phyloP scores from a whole-genome alignment of 2,888 invertebrate genomes.

The Eueremaeus valkanovi region DNA sequence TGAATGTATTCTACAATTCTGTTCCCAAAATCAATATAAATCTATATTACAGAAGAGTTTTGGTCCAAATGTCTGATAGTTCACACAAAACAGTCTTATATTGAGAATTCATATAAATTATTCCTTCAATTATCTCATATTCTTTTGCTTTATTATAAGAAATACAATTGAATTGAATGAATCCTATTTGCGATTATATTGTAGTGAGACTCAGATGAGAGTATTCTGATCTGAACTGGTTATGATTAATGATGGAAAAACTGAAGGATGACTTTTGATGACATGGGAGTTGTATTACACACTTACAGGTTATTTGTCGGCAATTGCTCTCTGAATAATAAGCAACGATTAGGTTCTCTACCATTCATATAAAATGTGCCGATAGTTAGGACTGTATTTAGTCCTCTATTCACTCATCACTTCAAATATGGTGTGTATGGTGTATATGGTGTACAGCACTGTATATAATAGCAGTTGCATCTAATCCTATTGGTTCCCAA shows the following conservation, averaged over 20 bases:
- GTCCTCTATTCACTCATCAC: not conserved
- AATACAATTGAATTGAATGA: too few relatives aligned
- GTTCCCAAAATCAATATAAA: not conserved
- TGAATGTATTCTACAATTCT: not conserved
- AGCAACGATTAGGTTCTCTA: too few relatives aligned
- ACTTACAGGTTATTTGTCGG: conserved; percentile 24
- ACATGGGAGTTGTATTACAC: conserved; percentile 14
- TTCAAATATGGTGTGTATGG: not conserved
- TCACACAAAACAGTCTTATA: too few relatives aligned
- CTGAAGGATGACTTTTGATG: conserved; percentile 14
- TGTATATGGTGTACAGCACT: not conserved
- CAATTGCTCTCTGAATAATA: conserved; percentile 7
- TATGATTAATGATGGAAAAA: not conserved
- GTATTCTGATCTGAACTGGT: not conserved
- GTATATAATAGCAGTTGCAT: conserved; percentile 29
- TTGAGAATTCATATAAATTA: too few relatives aligned
- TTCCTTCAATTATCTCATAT: too few relatives aligned
- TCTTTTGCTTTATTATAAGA: too few relatives aligned
- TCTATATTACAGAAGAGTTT: too few relatives aligned
- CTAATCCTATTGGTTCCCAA: conserved; percentile 19
- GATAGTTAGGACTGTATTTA: conserved; percentile 3
- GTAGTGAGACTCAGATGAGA: not conserved
- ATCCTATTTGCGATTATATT: too few relatives aligned
- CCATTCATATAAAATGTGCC: conserved; percentile 27
- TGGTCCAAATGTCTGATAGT: too few relatives aligned